Evolutionary conservation across 2,797 vertebrate species (phyloP).

Genomic region (Scarus forsteni): DNA sequence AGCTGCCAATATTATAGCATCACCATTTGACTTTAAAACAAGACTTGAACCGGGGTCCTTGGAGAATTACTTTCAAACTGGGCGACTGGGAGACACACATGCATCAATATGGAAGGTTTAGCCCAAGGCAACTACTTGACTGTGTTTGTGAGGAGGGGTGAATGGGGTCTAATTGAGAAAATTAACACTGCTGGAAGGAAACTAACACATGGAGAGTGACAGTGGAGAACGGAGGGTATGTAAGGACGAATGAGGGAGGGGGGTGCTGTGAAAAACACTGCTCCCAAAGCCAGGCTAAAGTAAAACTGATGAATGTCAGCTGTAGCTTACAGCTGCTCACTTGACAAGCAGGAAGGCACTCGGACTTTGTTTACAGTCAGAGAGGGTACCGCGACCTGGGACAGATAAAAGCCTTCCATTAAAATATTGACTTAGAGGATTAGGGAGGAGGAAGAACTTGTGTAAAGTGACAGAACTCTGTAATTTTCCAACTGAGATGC

Average conservation of each 20-base stretch:
- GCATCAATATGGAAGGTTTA: constrained; percentile 14
- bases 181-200: constrained; percentile 34
- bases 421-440: constrained; percentile 64
- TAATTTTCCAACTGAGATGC: constrained; percentile 50
- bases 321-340: constrained; percentile 39
- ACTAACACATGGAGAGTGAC: constrained; percentile 16
- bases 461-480: constrained; percentile 53
- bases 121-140: constrained; percentile 25
- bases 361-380: constrained; percentile 60
- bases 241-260: constrained; percentile 22
- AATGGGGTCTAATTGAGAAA: constrained; percentile 44
- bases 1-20: neutral
- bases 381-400: constrained; percentile 34
- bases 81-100: constrained; percentile 32
- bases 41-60: constrained; percentile 10
- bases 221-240: constrained; percentile 11
- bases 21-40: constrained; percentile 1
- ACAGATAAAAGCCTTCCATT: constrained; percentile 54
- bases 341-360: constrained; percentile 43
- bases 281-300: constrained; percentile 18
- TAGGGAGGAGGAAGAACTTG: constrained; percentile 33
- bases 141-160: constrained; percentile 28
- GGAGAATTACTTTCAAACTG: constrained; percentile 42
- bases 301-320: constrained; percentile 48
- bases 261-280: neutral